These are phyloP conservation scores for Apamea monoglypha DNA, from an alignment of 2,888 invertebrate species.

Conservation along the genomic window DNA sequence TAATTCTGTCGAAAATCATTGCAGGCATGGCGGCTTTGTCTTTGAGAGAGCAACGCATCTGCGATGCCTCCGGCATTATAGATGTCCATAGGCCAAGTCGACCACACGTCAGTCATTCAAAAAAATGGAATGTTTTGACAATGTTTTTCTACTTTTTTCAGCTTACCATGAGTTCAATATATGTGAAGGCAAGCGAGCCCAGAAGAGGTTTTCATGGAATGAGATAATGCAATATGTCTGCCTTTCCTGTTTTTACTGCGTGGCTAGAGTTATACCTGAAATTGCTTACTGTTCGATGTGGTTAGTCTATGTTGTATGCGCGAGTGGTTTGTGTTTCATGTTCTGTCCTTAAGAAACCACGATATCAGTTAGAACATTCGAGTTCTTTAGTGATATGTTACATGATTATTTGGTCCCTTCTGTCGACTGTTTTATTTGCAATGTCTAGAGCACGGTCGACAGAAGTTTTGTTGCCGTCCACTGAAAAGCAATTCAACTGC, in stretches of 20 bases:
- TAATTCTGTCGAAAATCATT: background rate
- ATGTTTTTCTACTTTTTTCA: slow-evolving; percentile 56
- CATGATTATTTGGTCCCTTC: slow-evolving; percentile 16
- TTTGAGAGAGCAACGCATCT: background rate
- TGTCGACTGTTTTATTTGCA: background rate
- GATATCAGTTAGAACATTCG: background rate
- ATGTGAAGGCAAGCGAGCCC: slow-evolving; percentile 65
- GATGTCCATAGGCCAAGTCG: too few relatives aligned
- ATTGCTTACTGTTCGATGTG: slow-evolving; percentile 67
- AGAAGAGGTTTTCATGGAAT: slow-evolving; percentile 34
- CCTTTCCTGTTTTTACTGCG: slow-evolving; percentile 25
- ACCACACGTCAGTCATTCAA: background rate
- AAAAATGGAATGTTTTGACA: background rate
- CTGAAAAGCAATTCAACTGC: background rate
- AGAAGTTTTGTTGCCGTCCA: background rate
- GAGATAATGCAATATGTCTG: background rate
- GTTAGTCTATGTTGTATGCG: slow-evolving; percentile 64
- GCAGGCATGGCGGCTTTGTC: background rate
- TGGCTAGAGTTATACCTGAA: slow-evolving; percentile 62
- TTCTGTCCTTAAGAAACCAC: slow-evolving; percentile 65
- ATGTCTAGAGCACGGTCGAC: background rate
- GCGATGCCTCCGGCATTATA: background rate
- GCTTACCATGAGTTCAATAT: slow-evolving; percentile 68
- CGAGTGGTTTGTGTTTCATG: slow-evolving; percentile 67
- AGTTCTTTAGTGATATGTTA: background rate